Evolutionary conservation across 2,797 vertebrate genomes (phyloP), one percentile per base, ranked within the genome.

Genomic region (Sebastes kiyomatsui): DNA sequence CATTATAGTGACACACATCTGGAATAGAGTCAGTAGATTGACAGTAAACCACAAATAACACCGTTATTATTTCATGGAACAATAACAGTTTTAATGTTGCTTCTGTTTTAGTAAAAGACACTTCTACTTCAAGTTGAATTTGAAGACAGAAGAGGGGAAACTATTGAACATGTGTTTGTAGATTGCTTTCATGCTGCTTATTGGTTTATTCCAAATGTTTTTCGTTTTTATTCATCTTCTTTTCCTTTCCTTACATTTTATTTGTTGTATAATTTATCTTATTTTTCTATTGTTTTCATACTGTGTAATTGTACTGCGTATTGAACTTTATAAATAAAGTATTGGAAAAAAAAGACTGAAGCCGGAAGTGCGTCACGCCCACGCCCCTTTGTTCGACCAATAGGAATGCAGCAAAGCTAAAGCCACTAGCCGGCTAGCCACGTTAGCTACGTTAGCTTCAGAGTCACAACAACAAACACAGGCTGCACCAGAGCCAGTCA

Each of bases 361-460:
- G 20, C 3, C 49, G 49, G 49, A 52, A 52, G 49, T 52, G 7
- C 14, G 14, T 52, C 49, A 20, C 49, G 16, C 10, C 79, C 71
- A 92, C 92, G 66, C 93, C 93, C 91, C 92, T 88, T 49, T 13
- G 42, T 2, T 78, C 66, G 46, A 87, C 93, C 94, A 94, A 94
- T 94, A 6, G 67, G 61, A 72, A 30, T 0, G 22, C 60, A 64
- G 61, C 73, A 60, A 67, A 87, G 32, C 68, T 49, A 22, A n/a
- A 2, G 5, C 54, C 22, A 33, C n/a, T 75, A 83, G 66, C 69
- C 38, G n/a, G 46, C 8, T 71, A 46, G 55, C 71, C 18, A 46
- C 14, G 38, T 42, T 14, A 38, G 35, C 35, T 6, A 60, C 12
- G 5, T 7, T 32, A 1, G 46, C 25, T 30, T 72, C 5, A 54